phyloP scores from a whole-genome alignment of 2,113 vertebrate species.

The Scopus umbretta region DNA sequence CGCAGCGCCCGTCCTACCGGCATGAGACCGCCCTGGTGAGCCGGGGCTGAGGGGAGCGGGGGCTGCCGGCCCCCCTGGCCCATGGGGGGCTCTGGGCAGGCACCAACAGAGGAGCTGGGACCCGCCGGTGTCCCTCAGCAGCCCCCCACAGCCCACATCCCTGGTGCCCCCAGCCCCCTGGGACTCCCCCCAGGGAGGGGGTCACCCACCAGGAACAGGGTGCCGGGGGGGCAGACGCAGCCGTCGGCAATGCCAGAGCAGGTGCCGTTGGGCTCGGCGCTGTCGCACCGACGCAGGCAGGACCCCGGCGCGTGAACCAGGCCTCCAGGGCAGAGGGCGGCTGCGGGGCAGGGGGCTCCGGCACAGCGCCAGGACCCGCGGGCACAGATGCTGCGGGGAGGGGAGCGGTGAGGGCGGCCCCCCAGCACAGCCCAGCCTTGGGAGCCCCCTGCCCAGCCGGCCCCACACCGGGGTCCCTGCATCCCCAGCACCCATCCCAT shows the following conservation, averaged over 20 bases:
- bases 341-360: conserved; percentile 55
- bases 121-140: too few species aligned
- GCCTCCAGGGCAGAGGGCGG: conserved; percentile 73
- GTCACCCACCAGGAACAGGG: conserved; percentile 77
- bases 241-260: conserved; percentile 73
- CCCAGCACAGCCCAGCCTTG: not conserved
- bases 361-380: conserved; percentile 81
- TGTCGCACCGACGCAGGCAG: conserved; percentile 85
- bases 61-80: not conserved
- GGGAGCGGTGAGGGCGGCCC: not conserved
- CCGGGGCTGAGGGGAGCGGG: too few species aligned
- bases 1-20: conserved; percentile 77
- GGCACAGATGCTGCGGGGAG: conserved; percentile 70
- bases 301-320: conserved; percentile 75
- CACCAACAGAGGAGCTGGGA: not conserved
- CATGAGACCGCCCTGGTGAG: too few species aligned
- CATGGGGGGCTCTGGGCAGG: not conserved
- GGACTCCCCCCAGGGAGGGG: not conserved
- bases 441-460: not conserved
- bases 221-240: conserved; percentile 84
- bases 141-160: not conserved
- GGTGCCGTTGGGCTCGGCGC: conserved; percentile 26
- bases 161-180: too few species aligned
- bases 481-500: not conserved
- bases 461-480: too few species aligned